These are phyloP conservation scores for Hippoglossus stenolepis DNA, from an alignment of 2,113 vertebrate species.

Conservation along the genomic window DNA sequence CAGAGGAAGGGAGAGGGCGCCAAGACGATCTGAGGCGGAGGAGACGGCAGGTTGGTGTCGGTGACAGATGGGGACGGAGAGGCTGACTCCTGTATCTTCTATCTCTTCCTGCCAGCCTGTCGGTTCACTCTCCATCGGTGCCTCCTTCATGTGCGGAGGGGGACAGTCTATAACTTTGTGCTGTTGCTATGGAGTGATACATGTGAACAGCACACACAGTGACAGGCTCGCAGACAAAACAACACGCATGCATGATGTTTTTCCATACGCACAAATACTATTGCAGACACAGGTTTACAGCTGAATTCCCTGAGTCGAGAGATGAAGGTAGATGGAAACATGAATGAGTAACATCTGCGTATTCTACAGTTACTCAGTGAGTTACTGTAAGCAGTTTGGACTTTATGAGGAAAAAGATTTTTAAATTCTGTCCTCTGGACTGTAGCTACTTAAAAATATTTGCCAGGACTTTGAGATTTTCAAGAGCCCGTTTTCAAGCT, in stretches of 20 bases:
- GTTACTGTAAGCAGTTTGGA: neutral
- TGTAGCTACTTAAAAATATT: neutral
- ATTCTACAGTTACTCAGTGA: conserved; percentile 5
- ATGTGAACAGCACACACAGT: conserved; percentile 16
- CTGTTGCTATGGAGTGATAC: conserved; percentile 23
- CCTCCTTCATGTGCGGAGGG: conserved; percentile 14
- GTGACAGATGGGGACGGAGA: conserved; percentile 75
- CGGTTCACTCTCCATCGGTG: conserved; percentile 33
- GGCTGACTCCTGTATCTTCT: conserved; percentile 73
- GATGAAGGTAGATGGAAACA: neutral
- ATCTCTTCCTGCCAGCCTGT: conserved; percentile 71
- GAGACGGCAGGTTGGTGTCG: conserved; percentile 55
- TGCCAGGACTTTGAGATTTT: no score
- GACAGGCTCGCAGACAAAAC: conserved; percentile 2
- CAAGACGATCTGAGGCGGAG: conserved; percentile 62
- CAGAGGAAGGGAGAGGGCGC: conserved; percentile 61
- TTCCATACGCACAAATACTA: conserved; percentile 14
- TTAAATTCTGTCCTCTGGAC: neutral
- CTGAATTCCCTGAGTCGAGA: neutral
- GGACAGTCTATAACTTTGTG: neutral
- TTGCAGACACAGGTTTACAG: neutral
- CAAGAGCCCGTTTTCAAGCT: no score
- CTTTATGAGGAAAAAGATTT: neutral
- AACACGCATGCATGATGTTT: neutral
- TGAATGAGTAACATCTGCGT: conserved; percentile 15